Base-by-base conservation (phyloP, 2,888 invertebrate genomes). In the Macrophya annulata region DNA sequence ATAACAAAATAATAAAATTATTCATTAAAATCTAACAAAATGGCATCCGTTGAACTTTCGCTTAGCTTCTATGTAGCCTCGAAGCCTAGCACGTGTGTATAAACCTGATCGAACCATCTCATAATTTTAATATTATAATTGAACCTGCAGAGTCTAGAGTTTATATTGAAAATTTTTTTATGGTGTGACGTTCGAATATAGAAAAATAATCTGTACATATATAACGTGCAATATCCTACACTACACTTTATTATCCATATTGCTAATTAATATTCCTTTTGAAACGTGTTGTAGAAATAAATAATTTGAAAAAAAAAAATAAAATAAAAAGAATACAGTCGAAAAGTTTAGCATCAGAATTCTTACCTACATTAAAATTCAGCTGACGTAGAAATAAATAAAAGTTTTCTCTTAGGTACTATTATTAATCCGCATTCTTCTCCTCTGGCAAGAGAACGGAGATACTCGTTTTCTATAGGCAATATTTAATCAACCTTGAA, bases 401-500 rank as follows among this genome's bases (percentile, higher is more conserved):
- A 68, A 68, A 17, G 37, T 37, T 68, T 37, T 68, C 31, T 68
- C 68, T 62, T 25, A 4, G 9, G 48, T 48, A 37, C 37, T 68
- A 68, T 68, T 68, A 37, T 37, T 37, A 68, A 68, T 68, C 68
- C 68, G 37, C 68, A 68, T 37, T 37, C 25, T 68, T 68, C 12
- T 37, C 15, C 15, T 6, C 6, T 17, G 4, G 17, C 37, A 6
- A 45, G 43, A 72, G 45, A 72, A 72, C 21, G 45, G 45, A 72
- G 45, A 68, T 21, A 21, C 10, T 74, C 21, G n/a, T 21, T 45
- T n/a, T 74, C 12, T 17, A 45, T 17, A 45, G 72, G n/a, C 21
- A 45, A 74, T 74, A 74, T 45, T 31, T 31, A 25, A 74, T 74
- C 45, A 21, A 45, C 45, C 45, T 74, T 74, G 72, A 45, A 74